Conservation (phyloP, 2,113 vertebrate species). For the Pelecanus crispus region DNA sequence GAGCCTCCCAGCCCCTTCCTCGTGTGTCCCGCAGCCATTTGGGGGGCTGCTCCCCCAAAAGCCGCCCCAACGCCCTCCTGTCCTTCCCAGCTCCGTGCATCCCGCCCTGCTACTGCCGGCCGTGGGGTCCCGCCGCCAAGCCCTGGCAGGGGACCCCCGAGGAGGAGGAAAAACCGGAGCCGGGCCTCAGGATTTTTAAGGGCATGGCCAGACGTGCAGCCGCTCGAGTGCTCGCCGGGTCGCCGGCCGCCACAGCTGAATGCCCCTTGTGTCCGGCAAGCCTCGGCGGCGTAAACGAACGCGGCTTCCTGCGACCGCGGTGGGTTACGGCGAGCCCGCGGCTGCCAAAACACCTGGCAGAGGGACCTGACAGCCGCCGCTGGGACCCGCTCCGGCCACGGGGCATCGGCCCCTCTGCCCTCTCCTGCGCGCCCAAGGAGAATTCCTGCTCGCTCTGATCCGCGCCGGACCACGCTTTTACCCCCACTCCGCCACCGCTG, state of each 20-base stretch:
- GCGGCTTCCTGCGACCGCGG: neutral
- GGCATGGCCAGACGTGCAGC: neutral
- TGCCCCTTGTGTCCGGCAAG: neutral
- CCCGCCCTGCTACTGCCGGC: neutral
- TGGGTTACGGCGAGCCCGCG: neutral
- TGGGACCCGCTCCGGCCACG: neutral
- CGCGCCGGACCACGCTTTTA: neutral
- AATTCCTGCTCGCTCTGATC: neutral
- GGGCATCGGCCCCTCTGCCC: neutral
- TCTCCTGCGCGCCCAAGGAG: neutral
- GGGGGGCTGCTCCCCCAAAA: neutral
- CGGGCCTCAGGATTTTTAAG: neutral
- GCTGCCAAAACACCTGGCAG: neutral
- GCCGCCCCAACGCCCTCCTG: neutral
- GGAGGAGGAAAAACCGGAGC: accelerated
- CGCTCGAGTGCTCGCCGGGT: neutral
- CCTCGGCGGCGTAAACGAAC: neutral
- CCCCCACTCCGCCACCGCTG: neutral
- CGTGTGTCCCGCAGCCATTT: accelerated
- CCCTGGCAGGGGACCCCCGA: accelerated
- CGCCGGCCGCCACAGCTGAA: neutral
- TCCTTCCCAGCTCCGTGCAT: neutral
- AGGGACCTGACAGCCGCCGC: neutral
- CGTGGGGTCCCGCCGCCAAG: neutral
- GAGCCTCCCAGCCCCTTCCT: neutral